Conservation (phyloP, 2,888 invertebrate genomes). For the Lepetodrilus schrolli region DNA sequence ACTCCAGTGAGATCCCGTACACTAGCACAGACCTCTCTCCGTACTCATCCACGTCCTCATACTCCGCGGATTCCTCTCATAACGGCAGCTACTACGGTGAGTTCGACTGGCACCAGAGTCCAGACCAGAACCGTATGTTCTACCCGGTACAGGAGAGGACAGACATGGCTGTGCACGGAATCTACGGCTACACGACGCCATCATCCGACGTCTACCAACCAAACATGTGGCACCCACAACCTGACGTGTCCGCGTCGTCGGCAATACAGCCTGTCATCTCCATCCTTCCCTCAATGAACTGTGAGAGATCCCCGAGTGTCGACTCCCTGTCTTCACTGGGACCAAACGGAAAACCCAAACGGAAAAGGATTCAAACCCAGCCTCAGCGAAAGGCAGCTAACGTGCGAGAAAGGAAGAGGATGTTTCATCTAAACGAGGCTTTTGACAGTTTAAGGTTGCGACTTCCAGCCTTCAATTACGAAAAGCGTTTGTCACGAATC, state of each 20-base stretch:
- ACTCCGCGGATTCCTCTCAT: constrained; percentile 29
- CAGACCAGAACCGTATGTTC: constrained; percentile 9
- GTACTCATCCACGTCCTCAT: constrained; percentile 30
- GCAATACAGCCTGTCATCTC: constrained; percentile 21
- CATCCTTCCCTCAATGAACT: not conserved
- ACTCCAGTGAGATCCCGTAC: constrained; percentile 18
- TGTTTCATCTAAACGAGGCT: constrained; percentile 69
- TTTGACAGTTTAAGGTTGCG: constrained; percentile 66
- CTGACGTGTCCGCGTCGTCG: constrained; percentile 12
- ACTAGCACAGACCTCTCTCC: constrained; percentile 23
- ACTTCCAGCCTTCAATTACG: constrained; percentile 70
- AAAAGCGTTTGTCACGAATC: constrained; percentile 69
- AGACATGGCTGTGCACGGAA: not conserved
- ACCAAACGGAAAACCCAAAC: constrained; percentile 57
- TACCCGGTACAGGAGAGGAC: not conserved
- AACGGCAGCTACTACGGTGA: constrained; percentile 33
- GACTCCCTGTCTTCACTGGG: not conserved
- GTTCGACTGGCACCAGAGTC: constrained; percentile 39
- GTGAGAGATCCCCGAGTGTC: not conserved
- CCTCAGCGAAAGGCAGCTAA: constrained; percentile 69
- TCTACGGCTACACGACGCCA: not conserved
- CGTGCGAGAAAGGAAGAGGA: constrained; percentile 65
- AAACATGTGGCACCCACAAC: not conserved
- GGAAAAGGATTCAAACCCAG: constrained; percentile 64
- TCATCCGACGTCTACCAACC: not conserved